Evolutionary conservation across 2,113 vertebrate species (phyloP), one percentile per base, ranked within the genome.

Genomic region (Odontesthes bonariensis): DNA sequence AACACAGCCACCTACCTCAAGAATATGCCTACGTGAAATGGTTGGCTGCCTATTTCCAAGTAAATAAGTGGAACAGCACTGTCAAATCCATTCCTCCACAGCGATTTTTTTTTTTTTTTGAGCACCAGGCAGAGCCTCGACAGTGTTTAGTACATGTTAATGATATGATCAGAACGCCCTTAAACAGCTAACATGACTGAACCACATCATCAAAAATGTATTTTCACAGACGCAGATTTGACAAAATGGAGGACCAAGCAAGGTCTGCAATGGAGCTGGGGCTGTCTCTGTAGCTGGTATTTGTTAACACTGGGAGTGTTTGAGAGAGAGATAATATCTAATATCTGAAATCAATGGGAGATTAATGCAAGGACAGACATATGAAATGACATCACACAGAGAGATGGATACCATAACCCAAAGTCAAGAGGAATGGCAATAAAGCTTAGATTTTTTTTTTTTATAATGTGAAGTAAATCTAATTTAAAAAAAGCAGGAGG

Each of bases 391-490:
- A 64, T 83, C 55, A 69, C 27, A 61, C 47, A 46, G 56, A 47
- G 11, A 35, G 49, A 73, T 5, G 11, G 59, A 65, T 52, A 22
- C 10, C 3, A 3, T 22, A 44, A 75, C 60, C 49, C 32, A 69
- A 13, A 20, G 64, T 81, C 51, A 47, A 69, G 62, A 32, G 40
- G n/a, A 78, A 73, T 54, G 22, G 46, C 13, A 49, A 17, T 40
- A 23, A 70, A 46, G 31, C 23, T 69, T 75, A 47, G 22, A 49
- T 57, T 32, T 44, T 77, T 57, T 32, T 44, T 77, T 70, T 75
- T 62, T 8, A 55, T 60, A 79, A 84, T 79, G 53, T 67, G 87
- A 82, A 85, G 49, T 6, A 73, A 90, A 92, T 90, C 70, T 70
- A 91, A 91, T 88, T 58, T 19, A 32, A 57, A 73, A 7, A 75